Evolutionary conservation across 1,140 invertebrate species (phyloP), one percentile per base, ranked within the genome.

Genomic region (Heliconius hewitsoni): DNA sequence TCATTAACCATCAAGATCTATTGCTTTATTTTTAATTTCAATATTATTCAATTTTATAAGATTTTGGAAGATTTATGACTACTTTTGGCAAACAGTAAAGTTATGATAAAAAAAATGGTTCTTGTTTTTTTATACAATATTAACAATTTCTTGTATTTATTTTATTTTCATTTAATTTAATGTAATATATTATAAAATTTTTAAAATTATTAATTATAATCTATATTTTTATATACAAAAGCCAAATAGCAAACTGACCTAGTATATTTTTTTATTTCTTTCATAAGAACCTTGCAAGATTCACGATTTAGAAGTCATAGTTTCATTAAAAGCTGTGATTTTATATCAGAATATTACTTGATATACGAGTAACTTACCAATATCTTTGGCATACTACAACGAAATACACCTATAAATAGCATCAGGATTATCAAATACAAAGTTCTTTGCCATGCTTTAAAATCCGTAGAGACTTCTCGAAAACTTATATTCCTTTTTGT

Each of bases 11-110:
- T 66, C 11, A 55, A 55, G 66, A 34, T 77, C n/a, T 77, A 72
- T 77, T 42, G n/a, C 74, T 76, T 42, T 72, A 77, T 77, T 72
- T 30, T 71, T 23, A 72, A 70, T 77, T 52, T 52, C n/a, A 72
- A 72, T 72, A 73, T 37, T 34, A 77, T 73, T 77, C 8, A 27
- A 70, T 57, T 74, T n/a, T 75, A 60, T 30, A 66, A 30, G 74
- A 13, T 70, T 60, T 23, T 30, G 23, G 9, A 76, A 76, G 74
- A 76, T 76, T 76, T 66, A 76, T 76, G n/a, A 57, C 8, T 1
- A 30, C 8, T 23, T n/a, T 23, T 57, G 55, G 8, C 19, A 74
- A 73, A 42, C n/a, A 42, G 23, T 23, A 73, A 18, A 23, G 42
- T 16, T 46, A 16, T 46, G 4, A 55, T 23, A 60, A 60, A 30